Conservation (phyloP, 2,888 invertebrate species). For the Fissipunctia ypsillon region DNA sequence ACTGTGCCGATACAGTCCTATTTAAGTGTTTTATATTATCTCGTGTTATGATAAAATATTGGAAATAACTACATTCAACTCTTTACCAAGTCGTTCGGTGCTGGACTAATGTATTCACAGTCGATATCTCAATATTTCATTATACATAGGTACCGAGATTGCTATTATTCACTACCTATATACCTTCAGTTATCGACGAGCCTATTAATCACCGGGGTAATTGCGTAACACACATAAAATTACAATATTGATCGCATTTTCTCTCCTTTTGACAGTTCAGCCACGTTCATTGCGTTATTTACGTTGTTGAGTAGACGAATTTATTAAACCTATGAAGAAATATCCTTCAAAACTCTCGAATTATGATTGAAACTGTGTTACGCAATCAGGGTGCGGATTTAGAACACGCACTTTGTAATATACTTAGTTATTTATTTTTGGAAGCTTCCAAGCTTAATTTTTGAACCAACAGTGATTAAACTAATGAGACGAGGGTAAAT, state of each 20-base stretch:
- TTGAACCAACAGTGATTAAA: slow-evolving; percentile 52
- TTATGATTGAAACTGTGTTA: too few relatives aligned
- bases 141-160: slow-evolving; percentile 46
- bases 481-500: slow-evolving; percentile 53
- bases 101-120: slow-evolving; percentile 44
- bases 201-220: slow-evolving; percentile 31
- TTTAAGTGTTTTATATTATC: slow-evolving; percentile 62
- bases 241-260: too few relatives aligned
- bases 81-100: slow-evolving; percentile 52
- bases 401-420: slow-evolving; percentile 51
- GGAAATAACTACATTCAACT: slow-evolving; percentile 57
- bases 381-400: slow-evolving; percentile 25
- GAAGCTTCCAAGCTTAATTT: slow-evolving; percentile 60
- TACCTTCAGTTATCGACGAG: slow-evolving; percentile 37
- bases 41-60: slow-evolving; percentile 59
- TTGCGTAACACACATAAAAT: too few relatives aligned
- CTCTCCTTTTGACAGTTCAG: too few relatives aligned
- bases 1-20: slow-evolving; percentile 72
- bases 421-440: slow-evolving; percentile 54
- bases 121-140: slow-evolving; percentile 54
- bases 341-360: too few relatives aligned
- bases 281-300: too few relatives aligned
- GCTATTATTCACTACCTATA: slow-evolving; percentile 41
- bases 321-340: too few relatives aligned
- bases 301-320: too few relatives aligned